phyloP scores from a whole-genome alignment of 2,888 invertebrate species.

The Drosophila subsilvestris region DNA sequence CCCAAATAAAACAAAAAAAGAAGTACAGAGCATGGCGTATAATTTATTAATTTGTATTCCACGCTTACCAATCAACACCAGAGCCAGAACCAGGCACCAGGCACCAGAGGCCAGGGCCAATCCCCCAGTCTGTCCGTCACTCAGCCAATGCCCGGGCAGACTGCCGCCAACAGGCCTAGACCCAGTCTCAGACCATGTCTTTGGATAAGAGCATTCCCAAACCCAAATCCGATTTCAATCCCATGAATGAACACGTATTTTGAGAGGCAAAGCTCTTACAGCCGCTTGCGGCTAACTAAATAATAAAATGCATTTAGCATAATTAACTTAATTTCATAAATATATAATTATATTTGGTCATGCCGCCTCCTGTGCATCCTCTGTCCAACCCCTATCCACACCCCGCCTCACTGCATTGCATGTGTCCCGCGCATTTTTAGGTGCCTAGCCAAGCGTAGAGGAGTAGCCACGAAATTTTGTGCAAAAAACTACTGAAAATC shows the following conservation, averaged over 20 bases:
- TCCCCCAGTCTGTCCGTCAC: constrained; percentile 25
- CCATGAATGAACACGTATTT: constrained; percentile 31
- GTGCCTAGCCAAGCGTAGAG: constrained; percentile 73
- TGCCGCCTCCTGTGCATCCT: constrained; percentile 36
- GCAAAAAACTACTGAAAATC: not conserved
- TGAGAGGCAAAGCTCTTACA: constrained; percentile 32
- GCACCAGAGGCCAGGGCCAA: constrained; percentile 10
- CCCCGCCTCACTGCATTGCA: constrained; percentile 45
- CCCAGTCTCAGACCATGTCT: constrained; percentile 3
- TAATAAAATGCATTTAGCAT: constrained; percentile 74
- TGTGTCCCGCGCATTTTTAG: constrained; percentile 65
- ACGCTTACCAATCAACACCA: constrained; percentile 50
- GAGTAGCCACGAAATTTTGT: constrained; percentile 22
- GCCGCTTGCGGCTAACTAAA: constrained; percentile 52
- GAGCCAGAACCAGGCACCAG: constrained; percentile 1
- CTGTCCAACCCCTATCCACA: constrained; percentile 9
- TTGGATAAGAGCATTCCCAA: not conserved
- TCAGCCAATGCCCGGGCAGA: constrained; percentile 2
- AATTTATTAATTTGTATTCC: constrained; percentile 72
- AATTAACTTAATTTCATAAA: constrained; percentile 75
- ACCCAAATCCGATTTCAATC: not conserved
- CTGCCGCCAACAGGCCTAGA: constrained; percentile 27
- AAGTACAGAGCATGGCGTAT: constrained; percentile 44
- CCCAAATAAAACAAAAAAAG: constrained; percentile 28
- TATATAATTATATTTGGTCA: constrained; percentile 71